These are phyloP conservation scores for Rhynchophorus ferrugineus DNA, from an alignment of 1,140 invertebrate genomes.

Conservation along the genomic window DNA sequence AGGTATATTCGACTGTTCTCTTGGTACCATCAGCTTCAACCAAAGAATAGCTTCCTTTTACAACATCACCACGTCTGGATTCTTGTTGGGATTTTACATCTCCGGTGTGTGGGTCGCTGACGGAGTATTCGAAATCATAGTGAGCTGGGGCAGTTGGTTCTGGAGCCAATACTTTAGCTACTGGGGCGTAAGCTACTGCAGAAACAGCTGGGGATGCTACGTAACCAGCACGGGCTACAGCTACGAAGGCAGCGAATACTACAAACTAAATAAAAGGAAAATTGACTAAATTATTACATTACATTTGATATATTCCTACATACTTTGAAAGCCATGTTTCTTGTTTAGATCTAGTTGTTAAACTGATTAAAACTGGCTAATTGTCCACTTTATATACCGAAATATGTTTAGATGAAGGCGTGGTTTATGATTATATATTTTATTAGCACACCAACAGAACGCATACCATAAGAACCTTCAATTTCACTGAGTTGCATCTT, in stretches of 20 bases:
- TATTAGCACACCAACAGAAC: too few species aligned
- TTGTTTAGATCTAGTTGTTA: too few species aligned
- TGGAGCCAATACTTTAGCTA: slow-evolving; percentile 20
- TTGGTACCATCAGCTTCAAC: slow-evolving; percentile 25
- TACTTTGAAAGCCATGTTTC: too few species aligned
- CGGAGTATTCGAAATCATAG: slow-evolving; percentile 49
- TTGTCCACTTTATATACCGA: too few species aligned
- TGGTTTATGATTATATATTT: too few species aligned
- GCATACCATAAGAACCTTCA: too few species aligned
- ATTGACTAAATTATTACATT: too few species aligned
- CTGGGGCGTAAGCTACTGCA: slow-evolving; percentile 43
- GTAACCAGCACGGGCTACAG: slow-evolving; percentile 18
- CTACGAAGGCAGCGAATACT: slow-evolving; percentile 31
- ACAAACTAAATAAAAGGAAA: slow-evolving; percentile 31
- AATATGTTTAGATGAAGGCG: too few species aligned
- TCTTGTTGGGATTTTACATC: slow-evolving; percentile 53
- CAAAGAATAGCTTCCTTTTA: slow-evolving; percentile 44
- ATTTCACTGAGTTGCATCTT: too few species aligned
- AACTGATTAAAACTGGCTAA: too few species aligned
- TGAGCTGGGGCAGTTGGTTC: slow-evolving; percentile 49
- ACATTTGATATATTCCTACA: too few species aligned
- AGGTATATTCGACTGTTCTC: slow-evolving; percentile 55
- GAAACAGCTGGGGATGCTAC: background rate
- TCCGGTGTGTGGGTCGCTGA: slow-evolving; percentile 52
- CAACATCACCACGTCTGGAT: slow-evolving; percentile 52